Evolutionary conservation across 2,113 vertebrate species (phyloP), one percentile per base, ranked within the genome.

Genomic region (Garra rufa): DNA sequence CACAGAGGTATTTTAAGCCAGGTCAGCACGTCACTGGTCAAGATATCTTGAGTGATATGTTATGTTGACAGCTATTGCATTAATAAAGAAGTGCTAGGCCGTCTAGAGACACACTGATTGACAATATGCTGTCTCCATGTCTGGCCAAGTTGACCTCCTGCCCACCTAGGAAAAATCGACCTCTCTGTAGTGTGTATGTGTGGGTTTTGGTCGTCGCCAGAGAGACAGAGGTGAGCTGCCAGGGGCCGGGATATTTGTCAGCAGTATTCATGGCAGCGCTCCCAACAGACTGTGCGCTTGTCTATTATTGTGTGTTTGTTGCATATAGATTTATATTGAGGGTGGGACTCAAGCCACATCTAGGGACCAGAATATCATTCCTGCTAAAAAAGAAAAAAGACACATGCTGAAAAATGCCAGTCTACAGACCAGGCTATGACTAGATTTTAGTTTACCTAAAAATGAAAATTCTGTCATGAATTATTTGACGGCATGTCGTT

Each of bases 171-270:
- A 82, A 76, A 61, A 76, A 67, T 76, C 19, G 1, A 73, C 44
- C 41, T 24, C 52, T 80, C 9, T 38, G 17, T 46, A 57, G 9
- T 76, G 19, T 78, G 50, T 78, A 24, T 82, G 26, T 65, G 78
- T 76, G 83, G 52, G 48, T 70, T 65, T 65, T 80, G 55, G 46
- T 74, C 69, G 46, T 57, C 61, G 1, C 74, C 28, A 73, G 41
- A 26, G 52, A 80, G 69, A 63, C 26, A 74, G 57, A 74, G 26
- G 24, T 69, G 83, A 76, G 43, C 74, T 76, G 46, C 83, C 63
- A 84, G 76, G 44, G 76, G 76, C 55, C 69, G 24, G 65, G n/a
- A 3, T 48, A 71, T 79, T 80, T 74, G 83, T 85, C 84, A 65
- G 77, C 77, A 81, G 67, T 52, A 74, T 74, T 81, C 30, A 52